Evolutionary conservation across 2,797 vertebrate species (phyloP).

Genomic region (Molossus molossus): DNA sequence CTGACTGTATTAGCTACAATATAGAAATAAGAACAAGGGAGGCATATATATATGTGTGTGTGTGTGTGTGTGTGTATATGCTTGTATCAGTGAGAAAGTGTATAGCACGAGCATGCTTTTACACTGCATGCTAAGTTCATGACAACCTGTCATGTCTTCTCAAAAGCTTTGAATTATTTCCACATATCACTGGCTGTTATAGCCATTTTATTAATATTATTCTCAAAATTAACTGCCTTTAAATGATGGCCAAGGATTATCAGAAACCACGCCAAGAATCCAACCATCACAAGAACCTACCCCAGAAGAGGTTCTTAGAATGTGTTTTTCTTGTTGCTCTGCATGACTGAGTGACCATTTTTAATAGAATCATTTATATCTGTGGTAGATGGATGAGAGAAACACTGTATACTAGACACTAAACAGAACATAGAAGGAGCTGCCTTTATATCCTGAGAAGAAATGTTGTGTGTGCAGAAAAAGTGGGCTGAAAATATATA

Average conservation of each 20-base stretch:
- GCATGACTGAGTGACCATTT: neutral
- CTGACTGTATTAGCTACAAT: too few species aligned
- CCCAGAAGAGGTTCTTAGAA: neutral
- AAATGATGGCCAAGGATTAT: neutral
- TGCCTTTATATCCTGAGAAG: neutral
- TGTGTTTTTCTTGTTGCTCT: neutral
- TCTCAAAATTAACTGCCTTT: neutral
- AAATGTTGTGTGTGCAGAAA: neutral
- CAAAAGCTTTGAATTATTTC: neutral
- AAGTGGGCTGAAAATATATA: neutral
- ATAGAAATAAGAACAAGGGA: neutral
- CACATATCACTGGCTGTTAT: too few species aligned
- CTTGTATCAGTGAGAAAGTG: neutral
- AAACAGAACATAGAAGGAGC: neutral
- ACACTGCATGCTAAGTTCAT: neutral
- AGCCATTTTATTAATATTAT: neutral
- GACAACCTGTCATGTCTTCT: neutral
- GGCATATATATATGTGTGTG: accelerated
- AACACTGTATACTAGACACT: neutral
- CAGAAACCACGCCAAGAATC: neutral
- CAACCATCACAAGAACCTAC: neutral
- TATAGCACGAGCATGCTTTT: neutral
- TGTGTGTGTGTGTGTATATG: too few species aligned
- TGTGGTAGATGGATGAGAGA: neutral
- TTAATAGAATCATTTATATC: neutral